Evolutionary conservation across 2,797 vertebrate species (phyloP), one percentile per base, ranked within the genome.

Genomic region (Falco biarmicus): DNA sequence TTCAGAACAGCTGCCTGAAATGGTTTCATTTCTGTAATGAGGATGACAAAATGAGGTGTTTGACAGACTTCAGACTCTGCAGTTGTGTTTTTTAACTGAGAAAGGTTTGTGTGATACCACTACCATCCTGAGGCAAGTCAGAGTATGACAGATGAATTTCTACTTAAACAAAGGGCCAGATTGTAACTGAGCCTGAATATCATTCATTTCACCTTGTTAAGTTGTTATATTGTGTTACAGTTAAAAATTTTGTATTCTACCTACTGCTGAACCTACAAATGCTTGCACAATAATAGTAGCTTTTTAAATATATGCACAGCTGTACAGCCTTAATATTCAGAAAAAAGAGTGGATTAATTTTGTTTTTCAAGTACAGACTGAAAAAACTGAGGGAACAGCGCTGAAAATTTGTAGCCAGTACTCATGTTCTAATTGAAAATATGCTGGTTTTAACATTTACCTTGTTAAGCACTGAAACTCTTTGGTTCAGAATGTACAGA

Each of bases 91-190:
- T 61, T 45, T 45, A 48, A 12, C 41, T 14, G 24, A 74, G 50
- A 28, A 45, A 34, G 18, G 57, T 95, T 83, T 57, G 41, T 91
- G 93, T 51, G 78, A 37, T 96, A 65, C 87, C 93, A 98, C 91
- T 97, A 89, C 98, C 98, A 98, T 97, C 98, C 98, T 96, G 97
- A 97, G 98, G 98, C 64, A 25, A 13, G 1, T 5, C n/a, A 13
- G 28, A 66, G 66, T 71, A 66, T 56, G 64, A 70, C 89, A 94
- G 56, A 45, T 25, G 31, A 78, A 73, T 37, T 17, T 19, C 53
- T 51, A 1, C 9, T 39, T 18, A 9, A 83, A 34, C 31, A 11
- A 4, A 83, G 45, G 22, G 18, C 29, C 61, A 29, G 48, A 29
- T 39, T 1, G 6, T 22, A 47, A 89, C 64, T 41, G 28, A 45